Base-by-base conservation (phyloP, 2,888 invertebrate genomes). In the Acanthosepion pharaonis region DNA sequence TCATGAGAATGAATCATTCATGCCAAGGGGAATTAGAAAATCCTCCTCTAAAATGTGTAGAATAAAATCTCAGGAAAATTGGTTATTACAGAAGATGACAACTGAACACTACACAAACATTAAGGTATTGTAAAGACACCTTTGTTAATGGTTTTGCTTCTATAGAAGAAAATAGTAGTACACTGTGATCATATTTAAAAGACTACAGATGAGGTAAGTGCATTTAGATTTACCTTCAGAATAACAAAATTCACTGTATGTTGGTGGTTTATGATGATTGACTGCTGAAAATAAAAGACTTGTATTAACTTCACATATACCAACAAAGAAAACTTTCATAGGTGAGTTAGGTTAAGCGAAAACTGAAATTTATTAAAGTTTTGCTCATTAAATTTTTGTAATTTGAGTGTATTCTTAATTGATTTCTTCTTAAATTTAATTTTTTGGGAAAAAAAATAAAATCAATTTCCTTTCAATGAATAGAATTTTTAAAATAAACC, bases 221-320 rank as follows among this genome's bases (percentile, higher is more conserved):
- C 78, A 78, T 78, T 78, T 78, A n/a, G 78, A 15, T 78, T 78
- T 78, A 78, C 78, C 78, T 78, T n/a, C 78, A 15, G 78, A 78
- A 78, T 78, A 78, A 78, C n/a, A 33, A n/a, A n/a, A n/a, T n/a
- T 78, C 78, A 78, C n/a, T 78, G 11, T 78, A 11, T 15, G n/a
- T 78, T 78, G 78, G n/a, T 78, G n/a, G n/a, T 11, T 78, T 78
- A n/a, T 78, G 78, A 78, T n/a, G n/a, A n/a, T 78, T 78, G 78
- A 78, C n/a, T 78, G 8, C 78, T 78, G 78, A 78, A 78, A 78
- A 78, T 78, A 78, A 15, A 78, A 78, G 78, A 78, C 33, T 78
- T 33, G 78, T 8, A 78, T 78, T 78, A 33, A 78, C 59, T 78
- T n/a, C n/a, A 33, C 18, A n/a, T 78, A 78, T 20, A 59, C 33